Evolutionary conservation across 2,113 vertebrate genomes (phyloP).

Genomic region (Oenanthe oenanthe): DNA sequence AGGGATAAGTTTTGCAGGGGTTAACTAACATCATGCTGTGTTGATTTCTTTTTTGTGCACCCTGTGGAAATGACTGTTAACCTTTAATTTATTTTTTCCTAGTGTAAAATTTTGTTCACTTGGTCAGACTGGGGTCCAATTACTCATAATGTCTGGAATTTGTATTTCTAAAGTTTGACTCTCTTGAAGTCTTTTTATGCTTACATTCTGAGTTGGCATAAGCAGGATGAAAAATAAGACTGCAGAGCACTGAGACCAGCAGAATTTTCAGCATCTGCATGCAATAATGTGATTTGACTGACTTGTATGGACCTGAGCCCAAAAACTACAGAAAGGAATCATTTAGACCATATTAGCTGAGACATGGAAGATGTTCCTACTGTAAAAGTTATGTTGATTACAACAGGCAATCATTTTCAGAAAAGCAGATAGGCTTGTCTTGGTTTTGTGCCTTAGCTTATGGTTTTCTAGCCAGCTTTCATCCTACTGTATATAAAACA

Average conservation of each 20-base stretch:
- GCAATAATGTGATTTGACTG: not conserved
- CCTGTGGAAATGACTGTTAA: not conserved
- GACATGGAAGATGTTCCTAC: not conserved
- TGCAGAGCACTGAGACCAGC: not conserved
- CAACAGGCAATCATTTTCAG: conserved; percentile 4
- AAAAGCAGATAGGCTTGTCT: not conserved
- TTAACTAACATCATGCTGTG: not conserved
- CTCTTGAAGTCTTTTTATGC: not conserved
- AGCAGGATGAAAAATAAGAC: not conserved
- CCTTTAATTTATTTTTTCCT: conserved; percentile 3
- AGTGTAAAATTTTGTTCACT: not conserved
- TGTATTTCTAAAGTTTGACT: not conserved
- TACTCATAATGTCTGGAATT: not conserved
- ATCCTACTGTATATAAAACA: not conserved
- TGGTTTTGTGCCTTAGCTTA: not conserved
- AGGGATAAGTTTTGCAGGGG: not conserved
- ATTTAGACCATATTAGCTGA: not conserved
- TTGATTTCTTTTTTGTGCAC: not conserved
- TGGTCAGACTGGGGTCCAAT: not conserved
- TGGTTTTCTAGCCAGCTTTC: not conserved
- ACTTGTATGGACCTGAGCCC: not conserved
- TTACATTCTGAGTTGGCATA: not conserved
- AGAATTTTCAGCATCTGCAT: conserved; percentile 26
- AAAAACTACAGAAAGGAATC: conserved; percentile 2
- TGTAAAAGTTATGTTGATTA: not conserved